Evolutionary conservation across 2,888 invertebrate genomes (phyloP).

Genomic region (Hirtodrosophila cameraria): DNA sequence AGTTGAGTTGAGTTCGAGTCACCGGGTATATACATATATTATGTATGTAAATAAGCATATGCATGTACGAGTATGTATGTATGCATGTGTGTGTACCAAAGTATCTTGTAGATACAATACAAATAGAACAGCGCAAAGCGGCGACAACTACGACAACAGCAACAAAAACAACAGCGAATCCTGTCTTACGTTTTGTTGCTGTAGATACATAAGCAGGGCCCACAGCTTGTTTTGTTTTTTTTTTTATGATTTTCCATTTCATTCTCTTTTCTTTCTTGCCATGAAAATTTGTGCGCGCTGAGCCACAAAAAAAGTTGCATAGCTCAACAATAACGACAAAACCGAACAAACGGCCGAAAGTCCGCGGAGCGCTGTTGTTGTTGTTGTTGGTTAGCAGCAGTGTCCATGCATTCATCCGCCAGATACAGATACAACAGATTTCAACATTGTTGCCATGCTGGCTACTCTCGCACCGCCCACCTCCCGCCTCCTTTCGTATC

Average conservation of each 20-base stretch:
- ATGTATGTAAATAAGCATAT: constrained; percentile 63
- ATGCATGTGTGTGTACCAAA: too few relatives aligned
- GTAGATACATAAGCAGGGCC: constrained; percentile 24
- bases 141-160: constrained; percentile 23
- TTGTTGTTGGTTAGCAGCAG: too few relatives aligned
- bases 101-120: constrained; percentile 34
- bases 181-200: constrained; percentile 20
- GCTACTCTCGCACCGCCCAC: constrained; percentile 28
- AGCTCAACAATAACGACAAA: constrained; percentile 5
- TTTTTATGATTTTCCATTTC: constrained; percentile 29
- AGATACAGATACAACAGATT: too few relatives aligned
- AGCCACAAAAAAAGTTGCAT: constrained; percentile 35
- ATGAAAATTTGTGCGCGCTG: constrained; percentile 13
- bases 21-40: constrained; percentile 42
- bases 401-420: constrained; percentile 27
- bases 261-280: constrained; percentile 16
- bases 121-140: constrained; percentile 19
- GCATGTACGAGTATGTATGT: constrained; percentile 21
- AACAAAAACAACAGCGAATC: constrained; percentile 19
- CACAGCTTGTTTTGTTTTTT: constrained; percentile 7
- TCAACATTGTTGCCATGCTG: constrained; percentile 43
- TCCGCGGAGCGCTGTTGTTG: constrained; percentile 3
- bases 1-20: constrained; percentile 60
- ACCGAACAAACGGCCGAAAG: constrained; percentile 1
- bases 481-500: constrained; percentile 29